Percentiles rank a stretch among this genome's conserved stretches.
phyloP scores from a whole-genome alignment of 2,113 vertebrate species.

The Oryzias celebensis region DNA sequence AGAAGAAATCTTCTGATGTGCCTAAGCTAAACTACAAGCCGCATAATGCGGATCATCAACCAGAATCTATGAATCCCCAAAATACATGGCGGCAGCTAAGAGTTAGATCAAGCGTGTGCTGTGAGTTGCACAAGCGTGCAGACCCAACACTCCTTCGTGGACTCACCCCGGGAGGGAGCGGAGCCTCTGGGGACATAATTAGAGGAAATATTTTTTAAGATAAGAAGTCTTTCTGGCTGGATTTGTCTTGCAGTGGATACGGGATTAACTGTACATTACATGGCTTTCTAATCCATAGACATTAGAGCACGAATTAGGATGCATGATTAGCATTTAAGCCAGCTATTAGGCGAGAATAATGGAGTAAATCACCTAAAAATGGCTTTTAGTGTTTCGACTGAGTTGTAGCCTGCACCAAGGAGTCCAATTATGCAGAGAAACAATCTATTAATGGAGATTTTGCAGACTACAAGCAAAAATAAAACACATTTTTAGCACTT shows the following conservation, averaged over 20 bases:
- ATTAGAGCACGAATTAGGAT: constrained; percentile 65
- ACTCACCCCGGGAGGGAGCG: constrained; percentile 45
- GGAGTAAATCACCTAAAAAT: constrained; percentile 60
- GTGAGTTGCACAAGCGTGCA: constrained; percentile 34
- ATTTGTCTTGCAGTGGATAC: constrained; percentile 51
- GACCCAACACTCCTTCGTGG: constrained; percentile 12
- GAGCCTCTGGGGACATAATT: constrained; percentile 59
- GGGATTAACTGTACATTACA: constrained; percentile 70
- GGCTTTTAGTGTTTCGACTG: constrained; percentile 44
- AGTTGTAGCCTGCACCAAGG: constrained; percentile 24
- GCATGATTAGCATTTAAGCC: constrained; percentile 62
- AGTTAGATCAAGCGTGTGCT: constrained; percentile 35
- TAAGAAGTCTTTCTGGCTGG: constrained; percentile 51
- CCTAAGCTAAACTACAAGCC: constrained; percentile 25
- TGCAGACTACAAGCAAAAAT: too few species aligned
- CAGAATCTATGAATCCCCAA: constrained; percentile 24
- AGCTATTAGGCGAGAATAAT: constrained; percentile 62
- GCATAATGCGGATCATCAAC: constrained; percentile 33
- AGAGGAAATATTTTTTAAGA: constrained; percentile 57
- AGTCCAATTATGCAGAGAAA: constrained; percentile 15
- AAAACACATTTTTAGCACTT: constrained; percentile 1
- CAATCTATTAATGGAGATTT: constrained; percentile 2
- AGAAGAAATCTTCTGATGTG: constrained; percentile 8
- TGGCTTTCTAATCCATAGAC: constrained; percentile 62
- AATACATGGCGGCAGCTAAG: constrained; percentile 9